Conservation (phyloP, 2,113 vertebrate species). For the Alouatta palliata region DNA sequence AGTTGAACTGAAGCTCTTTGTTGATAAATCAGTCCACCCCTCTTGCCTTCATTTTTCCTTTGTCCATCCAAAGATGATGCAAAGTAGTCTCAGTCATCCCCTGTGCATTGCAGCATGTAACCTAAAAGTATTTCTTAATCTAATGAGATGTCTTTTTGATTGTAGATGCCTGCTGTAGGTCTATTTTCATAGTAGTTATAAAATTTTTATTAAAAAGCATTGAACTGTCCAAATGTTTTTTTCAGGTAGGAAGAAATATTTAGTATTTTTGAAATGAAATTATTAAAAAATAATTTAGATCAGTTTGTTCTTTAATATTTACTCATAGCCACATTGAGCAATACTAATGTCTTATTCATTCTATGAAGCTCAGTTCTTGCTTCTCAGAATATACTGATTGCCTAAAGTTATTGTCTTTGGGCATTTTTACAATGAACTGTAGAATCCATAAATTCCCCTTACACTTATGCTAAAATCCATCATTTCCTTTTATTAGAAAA, state of each 20-base stretch:
- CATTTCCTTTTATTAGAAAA: background rate
- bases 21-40: background rate
- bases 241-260: background rate
- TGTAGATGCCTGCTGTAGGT: background rate
- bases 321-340: background rate
- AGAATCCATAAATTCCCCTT: background rate
- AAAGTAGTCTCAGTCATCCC: background rate
- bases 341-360: background rate
- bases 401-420: background rate
- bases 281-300: background rate
- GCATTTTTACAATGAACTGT: background rate
- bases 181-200: background rate
- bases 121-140: background rate
- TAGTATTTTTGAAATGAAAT: background rate
- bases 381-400: background rate
- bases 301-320: background rate
- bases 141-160: background rate
- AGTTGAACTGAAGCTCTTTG: background rate
- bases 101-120: background rate
- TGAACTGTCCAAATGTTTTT: background rate
- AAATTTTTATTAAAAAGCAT: background rate
- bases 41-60: background rate
- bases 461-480: background rate
- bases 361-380: background rate
- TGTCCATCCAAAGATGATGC: background rate